A percentile compares a stretch with the other conserved stretches of the same genome.
These are phyloP conservation scores for Pygoscelis adeliae DNA, from an alignment of 2,113 vertebrate genomes.

Conservation along the genomic window DNA sequence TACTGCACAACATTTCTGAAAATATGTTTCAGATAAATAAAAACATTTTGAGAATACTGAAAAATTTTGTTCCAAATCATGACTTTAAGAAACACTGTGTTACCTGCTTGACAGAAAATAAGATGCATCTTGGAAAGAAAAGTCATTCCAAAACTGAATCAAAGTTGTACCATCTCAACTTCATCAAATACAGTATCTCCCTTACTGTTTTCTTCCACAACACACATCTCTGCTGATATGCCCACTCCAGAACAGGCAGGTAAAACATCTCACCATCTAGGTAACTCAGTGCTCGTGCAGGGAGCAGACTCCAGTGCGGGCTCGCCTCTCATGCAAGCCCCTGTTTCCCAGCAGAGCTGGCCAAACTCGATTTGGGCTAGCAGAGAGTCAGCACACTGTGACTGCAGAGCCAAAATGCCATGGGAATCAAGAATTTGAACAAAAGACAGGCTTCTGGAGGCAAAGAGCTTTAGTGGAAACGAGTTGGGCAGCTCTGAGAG, in stretches of 20 bases:
- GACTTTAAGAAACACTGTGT: background rate
- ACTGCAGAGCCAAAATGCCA: background rate
- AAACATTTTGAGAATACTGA: background rate
- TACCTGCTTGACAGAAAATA: background rate
- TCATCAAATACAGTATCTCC: background rate
- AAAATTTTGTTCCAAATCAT: background rate
- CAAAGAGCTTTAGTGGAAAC: background rate
- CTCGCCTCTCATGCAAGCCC: background rate
- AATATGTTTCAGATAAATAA: background rate
- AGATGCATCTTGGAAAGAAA: background rate
- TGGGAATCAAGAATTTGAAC: background rate
- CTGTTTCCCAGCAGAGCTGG: background rate
- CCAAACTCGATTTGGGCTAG: background rate
- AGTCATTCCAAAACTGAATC: background rate
- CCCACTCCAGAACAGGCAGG: background rate
- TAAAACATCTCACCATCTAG: background rate
- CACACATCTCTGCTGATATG: background rate
- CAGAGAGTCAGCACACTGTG: background rate
- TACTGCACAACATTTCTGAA: background rate
- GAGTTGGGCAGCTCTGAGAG: background rate
- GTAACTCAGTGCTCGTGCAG: accelerated
- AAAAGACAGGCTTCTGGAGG: background rate
- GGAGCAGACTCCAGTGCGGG: background rate
- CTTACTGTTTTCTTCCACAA: background rate
- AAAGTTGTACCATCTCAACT: background rate